Percentiles rank a stretch among this genome's conserved stretches.
These are phyloP conservation scores for Haplochromis vanheusdeni DNA, from an alignment of 2,113 vertebrate species.

Conservation along the genomic window DNA sequence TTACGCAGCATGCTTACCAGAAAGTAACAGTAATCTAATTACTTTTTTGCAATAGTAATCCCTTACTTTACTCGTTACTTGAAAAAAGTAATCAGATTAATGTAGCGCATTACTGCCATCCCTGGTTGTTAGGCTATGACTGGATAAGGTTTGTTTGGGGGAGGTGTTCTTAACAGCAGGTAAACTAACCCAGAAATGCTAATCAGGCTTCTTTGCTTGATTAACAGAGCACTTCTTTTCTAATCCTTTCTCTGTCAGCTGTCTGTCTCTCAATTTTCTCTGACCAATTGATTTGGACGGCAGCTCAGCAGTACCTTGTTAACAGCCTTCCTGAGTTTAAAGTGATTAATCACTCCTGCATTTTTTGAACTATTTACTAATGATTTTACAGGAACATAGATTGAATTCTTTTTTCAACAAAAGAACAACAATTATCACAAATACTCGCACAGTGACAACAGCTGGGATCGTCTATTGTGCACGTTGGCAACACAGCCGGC, in stretches of 20 bases:
- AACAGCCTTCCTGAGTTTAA: not conserved
- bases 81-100: not conserved
- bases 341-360: not conserved
- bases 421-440: not conserved
- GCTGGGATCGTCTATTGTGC: not conserved
- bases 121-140: not conserved
- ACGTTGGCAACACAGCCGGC: not conserved
- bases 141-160: not conserved
- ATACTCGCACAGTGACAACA: slow-evolving; percentile 5
- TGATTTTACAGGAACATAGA: not conserved
- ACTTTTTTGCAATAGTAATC: not conserved
- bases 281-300: not conserved
- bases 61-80: not conserved
- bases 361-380: not conserved
- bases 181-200: not conserved
- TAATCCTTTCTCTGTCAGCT: not conserved
- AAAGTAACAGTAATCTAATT: not conserved
- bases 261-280: not conserved
- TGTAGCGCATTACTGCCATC: not conserved
- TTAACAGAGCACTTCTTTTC: not conserved
- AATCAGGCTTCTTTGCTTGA: not conserved
- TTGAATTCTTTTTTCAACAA: not conserved
- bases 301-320: not conserved
- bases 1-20: not conserved
- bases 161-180: not conserved